Conservation (phyloP, 2,888 invertebrate species). For the Amphipoea lucens region DNA sequence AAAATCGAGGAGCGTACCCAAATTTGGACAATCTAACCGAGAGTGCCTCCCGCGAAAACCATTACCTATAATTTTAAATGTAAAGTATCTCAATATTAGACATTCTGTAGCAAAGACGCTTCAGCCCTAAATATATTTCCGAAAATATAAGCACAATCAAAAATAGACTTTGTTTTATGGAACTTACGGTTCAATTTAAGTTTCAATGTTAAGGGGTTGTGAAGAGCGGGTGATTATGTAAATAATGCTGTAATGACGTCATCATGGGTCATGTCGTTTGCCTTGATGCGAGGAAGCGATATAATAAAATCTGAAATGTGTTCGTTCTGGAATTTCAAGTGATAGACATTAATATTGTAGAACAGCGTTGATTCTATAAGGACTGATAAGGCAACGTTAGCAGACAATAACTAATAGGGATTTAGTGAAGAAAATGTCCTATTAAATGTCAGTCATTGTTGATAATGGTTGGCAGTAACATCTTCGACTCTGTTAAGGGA, state of each 20-base stretch:
- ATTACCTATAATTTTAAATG: constrained; percentile 77
- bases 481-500: constrained; percentile 38
- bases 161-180: constrained; percentile 57
- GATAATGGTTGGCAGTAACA: constrained; percentile 54
- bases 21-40: constrained; percentile 58
- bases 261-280: constrained; percentile 81
- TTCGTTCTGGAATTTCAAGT: constrained; percentile 66
- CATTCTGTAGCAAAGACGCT: constrained; percentile 72
- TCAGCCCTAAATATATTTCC: constrained; percentile 65
- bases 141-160: constrained; percentile 47
- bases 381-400: constrained; percentile 56
- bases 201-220: constrained; percentile 60
- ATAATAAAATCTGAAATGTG: constrained; percentile 80
- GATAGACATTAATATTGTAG: constrained; percentile 64
- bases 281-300: constrained; percentile 79
- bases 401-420: constrained; percentile 36
- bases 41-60: constrained; percentile 62
- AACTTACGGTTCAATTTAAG: constrained; percentile 62
- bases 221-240: constrained; percentile 80
- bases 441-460: constrained; percentile 52
- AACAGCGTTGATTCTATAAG: constrained; percentile 41
- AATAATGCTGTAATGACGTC: constrained; percentile 84
- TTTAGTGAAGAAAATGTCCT: constrained; percentile 47
- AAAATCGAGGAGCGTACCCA: constrained; percentile 27
- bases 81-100: constrained; percentile 76